A percentile compares a stretch with the other conserved stretches of the same genome.
phyloP scores from a whole-genome alignment of 1,140 invertebrate species.

The Ctenoplectra terminalis region DNA sequence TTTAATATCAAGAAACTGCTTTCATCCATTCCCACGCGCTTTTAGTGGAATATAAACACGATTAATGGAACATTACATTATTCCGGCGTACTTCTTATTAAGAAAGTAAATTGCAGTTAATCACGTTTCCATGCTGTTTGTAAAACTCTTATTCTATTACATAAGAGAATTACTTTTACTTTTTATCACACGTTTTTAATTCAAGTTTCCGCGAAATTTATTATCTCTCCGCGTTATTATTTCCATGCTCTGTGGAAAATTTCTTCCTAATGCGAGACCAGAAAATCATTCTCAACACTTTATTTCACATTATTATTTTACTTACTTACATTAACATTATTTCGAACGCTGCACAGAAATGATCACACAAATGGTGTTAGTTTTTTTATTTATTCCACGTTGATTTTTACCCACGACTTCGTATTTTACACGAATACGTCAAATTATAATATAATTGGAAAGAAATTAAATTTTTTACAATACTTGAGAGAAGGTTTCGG shows the following conservation, averaged over 20 bases:
- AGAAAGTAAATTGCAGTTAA: not conserved
- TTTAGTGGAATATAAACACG: not conserved
- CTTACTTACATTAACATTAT: too few species aligned
- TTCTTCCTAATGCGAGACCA: not conserved
- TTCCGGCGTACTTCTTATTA: too few species aligned
- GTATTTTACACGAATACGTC: too few species aligned
- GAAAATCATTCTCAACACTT: too few species aligned
- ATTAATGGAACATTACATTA: not conserved
- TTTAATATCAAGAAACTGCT: not conserved
- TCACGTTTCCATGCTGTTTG: not conserved
- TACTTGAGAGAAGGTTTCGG: too few species aligned
- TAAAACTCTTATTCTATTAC: not conserved
- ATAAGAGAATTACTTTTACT: not conserved
- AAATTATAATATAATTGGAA: too few species aligned
- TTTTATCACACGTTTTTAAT: not conserved
- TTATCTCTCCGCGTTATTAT: not conserved
- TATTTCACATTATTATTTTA: not conserved
- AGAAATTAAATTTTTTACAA: too few species aligned
- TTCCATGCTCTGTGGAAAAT: not conserved
- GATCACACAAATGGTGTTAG: too few species aligned
- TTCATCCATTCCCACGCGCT: not conserved
- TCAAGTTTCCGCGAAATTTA: not conserved
- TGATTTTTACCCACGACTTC: too few species aligned
- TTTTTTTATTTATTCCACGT: too few species aligned
- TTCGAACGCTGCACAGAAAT: too few species aligned